Percentiles rank a stretch among this genome's conserved stretches.
phyloP scores from a whole-genome alignment of 2,797 vertebrate species.

The Gambusia yucatana region DNA sequence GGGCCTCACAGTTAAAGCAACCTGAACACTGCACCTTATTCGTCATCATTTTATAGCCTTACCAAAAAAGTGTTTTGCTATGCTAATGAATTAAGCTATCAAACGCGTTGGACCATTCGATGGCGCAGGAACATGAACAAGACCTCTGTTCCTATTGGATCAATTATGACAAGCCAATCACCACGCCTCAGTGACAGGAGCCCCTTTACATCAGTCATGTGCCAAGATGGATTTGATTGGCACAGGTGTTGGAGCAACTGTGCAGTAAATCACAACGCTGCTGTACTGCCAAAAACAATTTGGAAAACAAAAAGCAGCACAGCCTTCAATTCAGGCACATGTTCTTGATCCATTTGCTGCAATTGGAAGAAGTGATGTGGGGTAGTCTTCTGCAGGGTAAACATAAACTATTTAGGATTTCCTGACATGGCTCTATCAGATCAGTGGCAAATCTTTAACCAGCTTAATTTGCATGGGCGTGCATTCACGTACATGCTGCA shows the following conservation, averaged over 20 bases:
- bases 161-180: slow-evolving; percentile 5
- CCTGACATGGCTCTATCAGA: background rate
- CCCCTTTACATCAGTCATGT: background rate
- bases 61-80: background rate
- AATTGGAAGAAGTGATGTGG: background rate
- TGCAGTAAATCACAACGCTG: slow-evolving; percentile 1
- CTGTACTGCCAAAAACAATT: slow-evolving; percentile 13
- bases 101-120: background rate
- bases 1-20: background rate
- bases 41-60: background rate
- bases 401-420: background rate
- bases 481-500: background rate
- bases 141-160: background rate
- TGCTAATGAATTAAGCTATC: background rate
- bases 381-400: background rate
- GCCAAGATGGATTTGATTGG: slow-evolving; percentile 4
- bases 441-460: background rate
- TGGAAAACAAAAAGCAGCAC: background rate
- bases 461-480: background rate
- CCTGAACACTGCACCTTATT: background rate
- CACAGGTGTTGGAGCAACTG: slow-evolving; percentile 14
- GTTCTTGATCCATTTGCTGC: background rate
- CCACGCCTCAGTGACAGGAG: background rate
- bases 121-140: background rate
- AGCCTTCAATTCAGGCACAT: background rate